Percentiles rank a stretch among this genome's conserved stretches.
These are phyloP conservation scores for Ariolimax columbianus DNA, from an alignment of 2,888 invertebrate species.

Conservation along the genomic window DNA sequence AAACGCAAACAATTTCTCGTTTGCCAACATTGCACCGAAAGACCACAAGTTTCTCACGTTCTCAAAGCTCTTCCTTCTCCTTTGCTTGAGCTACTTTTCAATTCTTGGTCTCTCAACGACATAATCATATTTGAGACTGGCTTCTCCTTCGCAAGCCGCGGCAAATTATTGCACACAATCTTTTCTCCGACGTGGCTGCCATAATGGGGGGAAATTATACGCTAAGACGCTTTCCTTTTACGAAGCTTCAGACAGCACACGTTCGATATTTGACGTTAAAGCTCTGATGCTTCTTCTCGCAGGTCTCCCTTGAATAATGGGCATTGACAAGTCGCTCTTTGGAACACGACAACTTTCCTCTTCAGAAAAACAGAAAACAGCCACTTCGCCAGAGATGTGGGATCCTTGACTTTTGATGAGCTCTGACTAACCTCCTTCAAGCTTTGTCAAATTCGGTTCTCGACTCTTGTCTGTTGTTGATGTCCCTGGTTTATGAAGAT, in stretches of 20 bases:
- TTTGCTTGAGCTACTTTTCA: not conserved
- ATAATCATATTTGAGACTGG: conserved; percentile 20
- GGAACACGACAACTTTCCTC: conserved; percentile 13
- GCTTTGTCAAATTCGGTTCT: not conserved
- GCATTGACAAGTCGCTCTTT: conserved; percentile 19
- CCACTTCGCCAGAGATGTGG: conserved; percentile 25
- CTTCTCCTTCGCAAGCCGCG: not conserved
- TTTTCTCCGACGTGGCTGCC: not conserved
- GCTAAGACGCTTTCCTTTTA: conserved; percentile 13
- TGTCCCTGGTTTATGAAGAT: not conserved
- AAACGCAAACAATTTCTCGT: not conserved
- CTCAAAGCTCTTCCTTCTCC: not conserved
- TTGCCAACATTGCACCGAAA: not conserved
- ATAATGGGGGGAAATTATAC: conserved; percentile 29
- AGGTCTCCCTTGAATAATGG: not conserved
- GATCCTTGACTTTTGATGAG: conserved; percentile 38
- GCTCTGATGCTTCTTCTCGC: conserved; percentile 30
- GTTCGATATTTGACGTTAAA: conserved; percentile 11
- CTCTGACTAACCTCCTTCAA: not conserved
- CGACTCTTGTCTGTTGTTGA: not conserved
- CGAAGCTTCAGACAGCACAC: not conserved
- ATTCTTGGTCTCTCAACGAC: not conserved
- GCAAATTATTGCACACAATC: conserved; percentile 8
- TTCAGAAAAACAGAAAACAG: conserved; percentile 19
- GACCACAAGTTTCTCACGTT: not conserved